phyloP scores from a whole-genome alignment of 1,140 invertebrate genomes.

The Meloidogyne exigua region DNA sequence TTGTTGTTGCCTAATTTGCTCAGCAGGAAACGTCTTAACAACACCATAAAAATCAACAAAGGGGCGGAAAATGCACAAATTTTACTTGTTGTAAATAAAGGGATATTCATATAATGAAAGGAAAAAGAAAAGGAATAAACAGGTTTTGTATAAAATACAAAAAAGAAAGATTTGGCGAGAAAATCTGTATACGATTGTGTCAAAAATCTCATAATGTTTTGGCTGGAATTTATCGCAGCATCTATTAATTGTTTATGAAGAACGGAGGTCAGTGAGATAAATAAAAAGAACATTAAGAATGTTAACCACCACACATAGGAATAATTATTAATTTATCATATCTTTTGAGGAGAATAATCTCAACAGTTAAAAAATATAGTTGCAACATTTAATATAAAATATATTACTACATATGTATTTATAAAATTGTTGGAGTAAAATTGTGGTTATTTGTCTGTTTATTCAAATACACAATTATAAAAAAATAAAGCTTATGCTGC shows the following conservation, averaged over 20 bases:
- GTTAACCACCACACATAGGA: no score
- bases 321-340: no score
- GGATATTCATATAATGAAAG: background rate
- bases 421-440: no score
- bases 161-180: background rate
- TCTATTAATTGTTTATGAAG: background rate
- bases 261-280: background rate
- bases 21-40: background rate
- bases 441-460: no score
- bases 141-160: background rate
- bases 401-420: no score
- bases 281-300: background rate
- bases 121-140: background rate
- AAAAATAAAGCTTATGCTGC: no score
- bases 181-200: background rate
- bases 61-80: background rate
- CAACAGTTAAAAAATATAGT: no score
- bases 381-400: no score
- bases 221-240: background rate
- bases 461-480: no score
- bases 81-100: background rate
- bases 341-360: no score
- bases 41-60: background rate
- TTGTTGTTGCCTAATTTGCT: conserved; percentile 4
- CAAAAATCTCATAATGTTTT: background rate